Base-by-base conservation (phyloP, 2,113 vertebrate species). In the Ceratotherium simum region DNA sequence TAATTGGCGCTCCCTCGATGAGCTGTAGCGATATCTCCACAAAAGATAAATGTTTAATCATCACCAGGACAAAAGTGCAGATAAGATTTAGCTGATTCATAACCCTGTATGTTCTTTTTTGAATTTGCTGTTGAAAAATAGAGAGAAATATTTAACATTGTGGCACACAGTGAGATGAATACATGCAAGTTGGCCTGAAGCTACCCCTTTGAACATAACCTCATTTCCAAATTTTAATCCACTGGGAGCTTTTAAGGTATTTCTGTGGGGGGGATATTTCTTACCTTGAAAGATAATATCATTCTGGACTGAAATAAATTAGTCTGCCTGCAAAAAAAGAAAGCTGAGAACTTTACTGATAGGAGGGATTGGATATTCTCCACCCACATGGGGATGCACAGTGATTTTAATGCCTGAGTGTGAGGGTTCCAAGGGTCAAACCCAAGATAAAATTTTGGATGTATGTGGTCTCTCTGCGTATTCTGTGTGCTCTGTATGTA, bases 41-140 rank as follows among this genome's bases (percentile, higher is more conserved):
- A 62, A 76, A 91, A 84, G 17, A 80, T 88, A 69, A 62, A 62
- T 69, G 9, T 76, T 97, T 96, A 65, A 48, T 95, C 42, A 75
- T 8, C 17, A 75, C 3, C 48, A 78, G 12, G 5, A 84, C 20
- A 21, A 76, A 92, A 67, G 5, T 18, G 2, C 12, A 90, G 60
- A 60, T 46, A 95, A 14, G 42, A 79, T 79, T 87, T 84, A 64
- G 27, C 51, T 83, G 64, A 96, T n/a, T 95, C 27, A 33, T 62
- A 80, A n/a, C 10, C 2, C 14, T 70, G 16, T 12, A 60, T 33
- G 8, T 5, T 69, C 12, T 11, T 80, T 97, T 93, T 87, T 67
- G 13, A 91, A 85, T 69, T 58, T 60, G 0, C 13, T 92, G 48
- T 83, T 90, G 51, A 73, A 95, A 91, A 79, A 69, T 31, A 42